A percentile compares a stretch with the other conserved stretches of the same genome.
Conservation (phyloP, 2,888 invertebrate species). For the Ornithoptera alexandrae region DNA sequence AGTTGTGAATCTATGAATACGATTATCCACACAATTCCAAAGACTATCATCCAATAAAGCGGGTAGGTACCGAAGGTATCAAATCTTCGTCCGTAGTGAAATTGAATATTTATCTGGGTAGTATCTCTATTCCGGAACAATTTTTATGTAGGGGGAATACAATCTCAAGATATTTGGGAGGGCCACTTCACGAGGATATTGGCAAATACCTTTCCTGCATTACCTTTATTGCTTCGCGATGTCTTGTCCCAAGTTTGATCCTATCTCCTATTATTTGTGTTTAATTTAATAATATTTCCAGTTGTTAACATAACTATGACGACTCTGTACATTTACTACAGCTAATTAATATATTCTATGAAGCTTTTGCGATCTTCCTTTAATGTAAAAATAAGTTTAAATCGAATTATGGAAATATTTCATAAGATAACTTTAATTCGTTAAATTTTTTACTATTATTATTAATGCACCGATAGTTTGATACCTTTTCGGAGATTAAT, state of each 20-base stretch:
- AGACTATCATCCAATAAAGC: conserved; percentile 78
- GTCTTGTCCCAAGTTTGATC: conserved; percentile 68
- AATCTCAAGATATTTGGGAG: conserved; percentile 78
- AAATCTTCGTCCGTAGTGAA: conserved; percentile 80
- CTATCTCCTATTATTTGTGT: conserved; percentile 66
- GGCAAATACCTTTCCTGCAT: conserved; percentile 78
- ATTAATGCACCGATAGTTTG: no score
- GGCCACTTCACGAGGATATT: conserved; percentile 77
- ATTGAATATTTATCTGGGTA: conserved; percentile 80
- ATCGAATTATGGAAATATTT: no score
- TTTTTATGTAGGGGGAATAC: conserved; percentile 79
- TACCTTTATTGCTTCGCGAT: conserved; percentile 77
- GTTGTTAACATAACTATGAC: no score
- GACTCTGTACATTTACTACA: no score
- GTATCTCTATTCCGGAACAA: conserved; percentile 79
- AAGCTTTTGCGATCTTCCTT: no score
- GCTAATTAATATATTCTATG: no score
- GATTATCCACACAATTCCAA: conserved; percentile 77
- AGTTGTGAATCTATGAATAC: conserved; percentile 74
- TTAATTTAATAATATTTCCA: conserved; percentile 48
- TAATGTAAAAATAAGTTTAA: no score
- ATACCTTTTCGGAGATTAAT: no score
- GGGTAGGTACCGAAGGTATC: conserved; percentile 76
- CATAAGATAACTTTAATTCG: no score
- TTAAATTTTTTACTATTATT: no score